Conservation (phyloP, 2,113 vertebrate genomes). For the rat (Rattus norvegicus) region DNA sequence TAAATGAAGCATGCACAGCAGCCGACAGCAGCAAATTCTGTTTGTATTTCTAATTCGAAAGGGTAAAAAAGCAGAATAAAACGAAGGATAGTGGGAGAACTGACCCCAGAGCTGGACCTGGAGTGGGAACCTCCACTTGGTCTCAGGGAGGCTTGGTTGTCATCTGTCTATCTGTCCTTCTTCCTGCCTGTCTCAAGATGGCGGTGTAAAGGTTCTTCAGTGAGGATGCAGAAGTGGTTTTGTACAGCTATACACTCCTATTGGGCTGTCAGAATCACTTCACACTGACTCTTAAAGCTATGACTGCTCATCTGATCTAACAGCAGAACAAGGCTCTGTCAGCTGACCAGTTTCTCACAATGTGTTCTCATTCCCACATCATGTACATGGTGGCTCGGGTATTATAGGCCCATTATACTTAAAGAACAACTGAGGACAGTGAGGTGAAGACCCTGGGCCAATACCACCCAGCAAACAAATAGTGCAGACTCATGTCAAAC, state of each 20-base stretch:
- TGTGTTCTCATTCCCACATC: neutral
- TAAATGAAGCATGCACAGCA: conserved; percentile 13
- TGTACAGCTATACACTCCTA: neutral
- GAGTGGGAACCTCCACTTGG: neutral
- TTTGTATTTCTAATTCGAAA: neutral
- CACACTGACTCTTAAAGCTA: conserved; percentile 11
- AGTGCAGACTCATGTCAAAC: neutral
- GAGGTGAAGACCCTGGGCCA: neutral
- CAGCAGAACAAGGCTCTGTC: neutral
- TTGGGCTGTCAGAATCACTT: conserved; percentile 10
- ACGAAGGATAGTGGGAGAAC: neutral
- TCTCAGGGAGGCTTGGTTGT: neutral
- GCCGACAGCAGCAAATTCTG: neutral
- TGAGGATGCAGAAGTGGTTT: neutral
- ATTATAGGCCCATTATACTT: neutral
- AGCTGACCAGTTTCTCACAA: neutral
- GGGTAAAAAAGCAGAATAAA: neutral
- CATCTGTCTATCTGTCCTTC: neutral
- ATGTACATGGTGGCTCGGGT: neutral
- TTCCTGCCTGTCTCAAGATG: neutral
- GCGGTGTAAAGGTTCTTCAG: neutral
- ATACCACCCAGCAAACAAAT: neutral
- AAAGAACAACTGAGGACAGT: neutral
- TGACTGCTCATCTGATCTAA: neutral
- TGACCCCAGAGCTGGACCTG: neutral